A percentile compares a stretch with the other conserved stretches of the same genome.
Conservation (phyloP, 2,888 invertebrate genomes). For the Chymomyza amoena region DNA sequence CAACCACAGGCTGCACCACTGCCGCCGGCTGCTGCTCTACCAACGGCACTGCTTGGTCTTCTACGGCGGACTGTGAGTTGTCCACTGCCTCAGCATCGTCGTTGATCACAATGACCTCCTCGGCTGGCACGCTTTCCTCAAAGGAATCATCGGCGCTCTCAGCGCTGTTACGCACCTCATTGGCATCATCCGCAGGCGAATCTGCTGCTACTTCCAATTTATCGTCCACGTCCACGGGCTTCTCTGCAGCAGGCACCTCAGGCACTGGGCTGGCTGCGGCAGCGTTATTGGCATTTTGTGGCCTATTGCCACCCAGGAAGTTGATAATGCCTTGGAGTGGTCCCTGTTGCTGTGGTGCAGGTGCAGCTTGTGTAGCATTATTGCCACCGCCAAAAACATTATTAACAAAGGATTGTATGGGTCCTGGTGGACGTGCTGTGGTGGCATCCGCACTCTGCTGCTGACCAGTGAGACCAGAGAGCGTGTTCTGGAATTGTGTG, state of each 20-base stretch:
- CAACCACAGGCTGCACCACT: slow-evolving; percentile 25
- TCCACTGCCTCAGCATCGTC: slow-evolving; percentile 58
- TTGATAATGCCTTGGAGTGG: slow-evolving; percentile 76
- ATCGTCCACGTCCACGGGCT: slow-evolving; percentile 41
- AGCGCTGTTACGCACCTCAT: slow-evolving; percentile 67
- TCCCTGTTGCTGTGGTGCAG: slow-evolving; percentile 51
- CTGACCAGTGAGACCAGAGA: slow-evolving; percentile 65
- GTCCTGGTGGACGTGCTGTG: slow-evolving; percentile 73
- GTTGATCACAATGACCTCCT: slow-evolving; percentile 74
- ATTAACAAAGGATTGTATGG: slow-evolving; percentile 73
- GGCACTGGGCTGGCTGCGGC: slow-evolving; percentile 35
- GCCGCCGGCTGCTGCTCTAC: slow-evolving; percentile 14
- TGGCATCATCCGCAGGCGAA: slow-evolving; percentile 37
- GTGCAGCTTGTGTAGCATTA: slow-evolving; percentile 51
- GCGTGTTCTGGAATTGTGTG: slow-evolving; percentile 69
- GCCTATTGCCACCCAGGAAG: slow-evolving; percentile 74
- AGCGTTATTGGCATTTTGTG: slow-evolving; percentile 44
- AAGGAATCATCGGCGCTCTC: slow-evolving; percentile 68
- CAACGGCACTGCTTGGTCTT: slow-evolving; percentile 17
- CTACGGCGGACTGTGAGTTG: slow-evolving; percentile 20
- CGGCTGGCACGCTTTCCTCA: slow-evolving; percentile 68
- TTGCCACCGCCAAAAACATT: slow-evolving; percentile 70
- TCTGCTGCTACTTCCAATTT: slow-evolving; percentile 24
- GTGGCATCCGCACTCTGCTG: slow-evolving; percentile 53
- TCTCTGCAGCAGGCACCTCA: slow-evolving; percentile 40